A percentile compares a stretch with the other conserved stretches of the same genome.
phyloP scores from a whole-genome alignment of 2,888 invertebrate species.

The Ischnus inquisitorius region DNA sequence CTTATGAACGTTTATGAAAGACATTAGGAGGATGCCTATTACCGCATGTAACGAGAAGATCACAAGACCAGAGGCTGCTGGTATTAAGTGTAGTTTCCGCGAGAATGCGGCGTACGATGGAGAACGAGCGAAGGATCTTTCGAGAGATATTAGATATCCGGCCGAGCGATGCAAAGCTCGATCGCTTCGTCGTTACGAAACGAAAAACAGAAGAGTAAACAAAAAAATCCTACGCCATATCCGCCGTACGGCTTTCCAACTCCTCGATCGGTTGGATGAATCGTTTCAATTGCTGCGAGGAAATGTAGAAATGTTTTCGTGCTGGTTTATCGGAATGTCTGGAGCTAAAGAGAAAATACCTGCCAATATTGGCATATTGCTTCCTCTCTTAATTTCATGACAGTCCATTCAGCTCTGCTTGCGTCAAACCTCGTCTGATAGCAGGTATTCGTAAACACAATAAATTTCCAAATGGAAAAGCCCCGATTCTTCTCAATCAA shows the following conservation, averaged over 20 bases:
- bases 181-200: constrained; percentile 7
- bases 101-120: constrained; percentile 9
- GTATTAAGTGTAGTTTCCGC: constrained; percentile 7
- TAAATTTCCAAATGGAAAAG: too few relatives aligned
- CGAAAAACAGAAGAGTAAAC: neutral
- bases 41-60: constrained; percentile 24
- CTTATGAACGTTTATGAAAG: constrained; percentile 37
- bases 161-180: constrained; percentile 8
- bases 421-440: too few relatives aligned
- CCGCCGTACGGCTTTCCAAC: neutral
- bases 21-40: constrained; percentile 36
- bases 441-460: too few relatives aligned
- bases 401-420: too few relatives aligned
- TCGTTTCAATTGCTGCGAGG: neutral
- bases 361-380: too few relatives aligned
- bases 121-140: constrained; percentile 1
- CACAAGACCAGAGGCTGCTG: constrained; percentile 3
- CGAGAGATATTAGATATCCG: constrained; percentile 19
- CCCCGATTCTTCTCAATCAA: too few relatives aligned
- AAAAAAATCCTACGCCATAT: neutral
- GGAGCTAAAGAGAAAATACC: too few relatives aligned
- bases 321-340: too few relatives aligned
- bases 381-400: too few relatives aligned
- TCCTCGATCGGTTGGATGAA: neutral
- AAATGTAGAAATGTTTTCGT: neutral